A percentile compares a stretch with the other conserved stretches of the same genome.
phyloP scores from a whole-genome alignment of 2,797 vertebrate species.

The Tarsius wallacei region DNA sequence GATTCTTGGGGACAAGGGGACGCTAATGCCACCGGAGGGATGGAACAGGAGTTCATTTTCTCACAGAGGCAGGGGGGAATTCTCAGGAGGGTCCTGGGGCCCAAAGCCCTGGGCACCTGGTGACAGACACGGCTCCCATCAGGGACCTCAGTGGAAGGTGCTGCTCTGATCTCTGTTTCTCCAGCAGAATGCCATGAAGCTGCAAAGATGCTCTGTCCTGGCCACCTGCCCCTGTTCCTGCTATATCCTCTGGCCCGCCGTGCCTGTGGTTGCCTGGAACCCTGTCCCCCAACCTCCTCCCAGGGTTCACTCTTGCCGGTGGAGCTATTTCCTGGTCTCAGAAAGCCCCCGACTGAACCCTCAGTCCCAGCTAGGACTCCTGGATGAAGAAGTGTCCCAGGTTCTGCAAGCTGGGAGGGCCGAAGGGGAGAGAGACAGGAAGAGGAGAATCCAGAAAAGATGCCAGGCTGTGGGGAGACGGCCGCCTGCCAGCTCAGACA shows the following conservation, averaged over 20 bases:
- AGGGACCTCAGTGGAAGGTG: fast-evolving
- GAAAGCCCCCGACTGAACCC: background rate
- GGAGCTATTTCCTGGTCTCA: background rate
- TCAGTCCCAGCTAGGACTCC: background rate
- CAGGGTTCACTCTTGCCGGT: background rate
- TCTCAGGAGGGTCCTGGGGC: background rate
- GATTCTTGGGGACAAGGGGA: background rate
- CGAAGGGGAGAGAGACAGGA: fast-evolving
- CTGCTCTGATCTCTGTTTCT: fast-evolving
- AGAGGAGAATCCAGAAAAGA: background rate
- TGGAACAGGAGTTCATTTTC: background rate
- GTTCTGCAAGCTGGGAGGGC: background rate
- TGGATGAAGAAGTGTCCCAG: too few relatives aligned
- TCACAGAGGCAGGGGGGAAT: background rate
- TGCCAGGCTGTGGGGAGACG: fast-evolving
- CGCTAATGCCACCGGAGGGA: fast-evolving
- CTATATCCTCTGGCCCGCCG: background rate
- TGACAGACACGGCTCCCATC: fast-evolving
- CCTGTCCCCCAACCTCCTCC: fast-evolving
- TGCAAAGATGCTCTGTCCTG: fast-evolving
- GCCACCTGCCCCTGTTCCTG: fast-evolving
- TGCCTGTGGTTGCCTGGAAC: background rate
- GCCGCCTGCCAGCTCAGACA: fast-evolving
- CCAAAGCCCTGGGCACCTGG: fast-evolving
- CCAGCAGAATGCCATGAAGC: fast-evolving